These are phyloP conservation scores for Sinocyclocheilus rhinocerous DNA, from an alignment of 2,113 vertebrate genomes.

Conservation along the genomic window DNA sequence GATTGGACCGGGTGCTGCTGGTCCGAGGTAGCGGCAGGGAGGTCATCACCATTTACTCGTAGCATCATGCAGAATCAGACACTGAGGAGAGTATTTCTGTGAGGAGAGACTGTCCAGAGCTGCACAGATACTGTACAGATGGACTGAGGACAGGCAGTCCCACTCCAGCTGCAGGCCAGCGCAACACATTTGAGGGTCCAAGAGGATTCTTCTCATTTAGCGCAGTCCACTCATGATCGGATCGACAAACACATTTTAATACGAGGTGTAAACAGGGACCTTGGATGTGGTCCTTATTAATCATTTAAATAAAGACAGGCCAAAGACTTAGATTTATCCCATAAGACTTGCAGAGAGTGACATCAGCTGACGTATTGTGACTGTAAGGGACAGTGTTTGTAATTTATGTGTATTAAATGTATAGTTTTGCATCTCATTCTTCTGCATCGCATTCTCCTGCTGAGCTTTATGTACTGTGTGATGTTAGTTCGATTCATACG, in stretches of 20 bases:
- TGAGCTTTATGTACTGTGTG: conserved; percentile 12
- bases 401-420: background rate
- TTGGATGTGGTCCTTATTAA: background rate
- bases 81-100: background rate
- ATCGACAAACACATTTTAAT: background rate
- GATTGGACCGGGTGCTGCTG: conserved; percentile 85
- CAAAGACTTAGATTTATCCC: no score
- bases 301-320: background rate
- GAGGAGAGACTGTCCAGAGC: background rate
- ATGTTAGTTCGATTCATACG: background rate
- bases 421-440: background rate
- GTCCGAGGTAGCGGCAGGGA: conserved; percentile 93
- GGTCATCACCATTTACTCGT: conserved; percentile 97
- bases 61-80: conserved; percentile 39
- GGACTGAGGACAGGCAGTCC: background rate
- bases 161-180: conserved; percentile 17
- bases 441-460: background rate
- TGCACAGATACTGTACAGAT: background rate
- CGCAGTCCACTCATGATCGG: no score
- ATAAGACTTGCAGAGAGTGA: conserved; percentile 10
- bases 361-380: background rate
- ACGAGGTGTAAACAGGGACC: background rate
- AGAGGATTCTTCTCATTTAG: background rate
- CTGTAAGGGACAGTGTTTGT: background rate
- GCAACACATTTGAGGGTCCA: background rate